These are phyloP conservation scores for Aradus depressus DNA, from an alignment of 2,888 invertebrate species.

Conservation along the genomic window DNA sequence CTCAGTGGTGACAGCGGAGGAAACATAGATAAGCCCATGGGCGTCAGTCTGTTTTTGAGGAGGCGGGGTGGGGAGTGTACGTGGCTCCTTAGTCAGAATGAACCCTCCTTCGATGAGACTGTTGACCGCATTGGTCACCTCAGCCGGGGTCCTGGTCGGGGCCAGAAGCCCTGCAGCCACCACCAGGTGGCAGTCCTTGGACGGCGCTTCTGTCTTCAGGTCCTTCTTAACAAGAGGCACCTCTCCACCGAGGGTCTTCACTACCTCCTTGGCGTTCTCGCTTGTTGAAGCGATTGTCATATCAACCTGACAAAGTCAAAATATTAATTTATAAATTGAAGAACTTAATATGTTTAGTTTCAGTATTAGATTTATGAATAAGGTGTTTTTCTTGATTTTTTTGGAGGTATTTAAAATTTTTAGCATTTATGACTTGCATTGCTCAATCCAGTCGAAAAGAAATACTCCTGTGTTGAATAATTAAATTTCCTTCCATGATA, in stretches of 20 bases:
- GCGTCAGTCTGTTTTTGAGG: too few species aligned
- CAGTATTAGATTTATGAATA: too few species aligned
- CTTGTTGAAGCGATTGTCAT: conserved; percentile 6
- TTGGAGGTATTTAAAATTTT: too few species aligned
- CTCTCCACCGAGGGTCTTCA: conserved; percentile 33
- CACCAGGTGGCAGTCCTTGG: conserved; percentile 54
- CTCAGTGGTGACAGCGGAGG: conserved; percentile 51
- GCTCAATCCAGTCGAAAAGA: too few species aligned
- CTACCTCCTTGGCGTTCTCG: conserved; percentile 2
- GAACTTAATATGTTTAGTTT: too few species aligned
- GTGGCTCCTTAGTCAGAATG: conserved; percentile 56
- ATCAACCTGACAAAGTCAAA: conserved; percentile 17
- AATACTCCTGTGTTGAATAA: too few species aligned
- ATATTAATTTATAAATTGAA: too few species aligned
- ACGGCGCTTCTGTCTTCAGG: conserved; percentile 45
- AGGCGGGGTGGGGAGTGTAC: too few species aligned
- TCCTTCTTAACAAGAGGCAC: conserved; percentile 53
- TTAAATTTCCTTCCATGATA: too few species aligned
- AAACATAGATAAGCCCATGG: too few species aligned
- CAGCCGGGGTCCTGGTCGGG: conserved; percentile 40
- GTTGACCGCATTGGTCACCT: conserved; percentile 47
- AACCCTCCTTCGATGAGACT: conserved; percentile 59
- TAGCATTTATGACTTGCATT: too few species aligned
- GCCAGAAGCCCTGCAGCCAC: conserved; percentile 53
- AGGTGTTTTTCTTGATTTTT: too few species aligned